Evolutionary conservation across 2,888 invertebrate species (phyloP), one percentile per base, ranked within the genome.

Genomic region (Aphodius granarius): DNA sequence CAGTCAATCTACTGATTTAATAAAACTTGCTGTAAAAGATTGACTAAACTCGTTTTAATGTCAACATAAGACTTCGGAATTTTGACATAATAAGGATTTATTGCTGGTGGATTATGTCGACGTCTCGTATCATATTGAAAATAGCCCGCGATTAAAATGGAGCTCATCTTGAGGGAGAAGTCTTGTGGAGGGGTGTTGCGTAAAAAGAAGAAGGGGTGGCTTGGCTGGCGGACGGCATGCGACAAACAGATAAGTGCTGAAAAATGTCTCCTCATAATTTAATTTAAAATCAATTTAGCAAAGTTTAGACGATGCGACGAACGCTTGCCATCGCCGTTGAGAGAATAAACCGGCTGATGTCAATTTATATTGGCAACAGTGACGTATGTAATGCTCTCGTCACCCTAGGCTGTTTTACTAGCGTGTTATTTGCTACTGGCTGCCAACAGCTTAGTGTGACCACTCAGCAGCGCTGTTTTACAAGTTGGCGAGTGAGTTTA

Each of bases 201-300:
- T 43, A 43, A 43, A 43, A 9, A 43, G 43, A 43, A 43, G 5
- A 66, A 66, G 66, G 20, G 19, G 18, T 16, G 19, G 68, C n/a
- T 21, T 43, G 9, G 43, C 43, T 9, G 9, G 43, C 43, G 68
- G 66, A 75, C 74, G 79, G 82, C 80, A 83, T 84, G 84, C 83
- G 80, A 82, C 83, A 82, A 82, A 81, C 81, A 84, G 85, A 85
- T 85, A 85, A 85, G 83, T 83, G 82, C 77, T 84, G 83, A 85
- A 85, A 85, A 86, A 85, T 85, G 84, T 84, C 81, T 79, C 80
- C 79, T 82, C 83, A 84, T 85, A 85, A 86, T 85, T 85, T 85
- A 83, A 85, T 85, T 85, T 84, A 83, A 82, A 85, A 85, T 85
- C 85, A 84, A 85, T 84, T 84, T 84, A 78, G 82, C 78, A 76